Evolutionary conservation across 2,888 invertebrate species (phyloP), one percentile per base, ranked within the genome.

Genomic region (Phasia obesa): DNA sequence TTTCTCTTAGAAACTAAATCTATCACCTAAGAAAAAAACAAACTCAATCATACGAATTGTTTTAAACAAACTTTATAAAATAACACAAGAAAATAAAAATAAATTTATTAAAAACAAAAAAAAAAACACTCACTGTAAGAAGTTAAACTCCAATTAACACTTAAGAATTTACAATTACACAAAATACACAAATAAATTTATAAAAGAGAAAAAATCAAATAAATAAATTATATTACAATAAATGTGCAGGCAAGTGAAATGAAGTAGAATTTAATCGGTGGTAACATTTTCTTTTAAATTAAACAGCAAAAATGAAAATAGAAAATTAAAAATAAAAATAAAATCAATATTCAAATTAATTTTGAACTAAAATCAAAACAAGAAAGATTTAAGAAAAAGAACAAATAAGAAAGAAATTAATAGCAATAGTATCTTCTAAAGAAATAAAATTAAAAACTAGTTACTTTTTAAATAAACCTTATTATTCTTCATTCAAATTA

Each of bases 101-200:
- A 19, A 71, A 51, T 25, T 60, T 25, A 47, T 19, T 15, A 71
- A 64, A 38, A 53, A 76, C 71, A 65, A 60, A 42, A 27, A 55
- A 67, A 71, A 74, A 70, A 85, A 85, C 86, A 85, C 86, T 88
- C 89, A 88, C 87, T 88, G 88, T 87, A 89, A 88, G 88, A 88
- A 86, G 71, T 85, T 86, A 71, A 88, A 88, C 88, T 88, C 89
- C 88, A 88, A 88, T 85, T 86, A 86, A 85, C 31, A 55, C 75
- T 71, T 85, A 85, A 85, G 85, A 71, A 79, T 78, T 51, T 44
- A 78, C 65, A 74, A 77, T 59, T 49, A 64, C 73, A 35, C 44
- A 84, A 31, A 71, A 71, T 3, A 59, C 21, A 19, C 71, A 73
- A 35, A 53, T 35, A 27, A 13, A 35, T 31, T 25, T 60, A 47